Conservation (phyloP, 2,888 invertebrate species). For the Synergus laeviventris region DNA sequence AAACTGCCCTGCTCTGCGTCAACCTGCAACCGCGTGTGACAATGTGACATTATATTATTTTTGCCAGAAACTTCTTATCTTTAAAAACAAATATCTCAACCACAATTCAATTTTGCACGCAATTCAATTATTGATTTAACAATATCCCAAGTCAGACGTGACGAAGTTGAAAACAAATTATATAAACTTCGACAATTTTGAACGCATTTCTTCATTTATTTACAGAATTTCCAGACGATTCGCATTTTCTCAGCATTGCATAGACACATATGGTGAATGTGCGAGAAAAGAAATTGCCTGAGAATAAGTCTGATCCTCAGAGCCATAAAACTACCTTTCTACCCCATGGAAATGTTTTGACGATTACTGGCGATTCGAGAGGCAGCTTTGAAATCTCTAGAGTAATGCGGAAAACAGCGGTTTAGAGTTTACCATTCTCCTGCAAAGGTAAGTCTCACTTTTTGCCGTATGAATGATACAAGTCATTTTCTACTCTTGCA, state of each 20-base stretch:
- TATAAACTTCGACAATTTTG: too few species aligned
- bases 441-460: constrained; percentile 19
- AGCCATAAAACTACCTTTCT: constrained; percentile 20
- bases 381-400: not conserved
- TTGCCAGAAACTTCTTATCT: not conserved
- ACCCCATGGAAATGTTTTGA: not conserved
- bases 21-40: not conserved
- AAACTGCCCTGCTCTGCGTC: constrained; percentile 50
- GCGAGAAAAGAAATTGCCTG: not conserved
- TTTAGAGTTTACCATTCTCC: constrained; percentile 33
- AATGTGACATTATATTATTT: not conserved
- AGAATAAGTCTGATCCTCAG: not conserved
- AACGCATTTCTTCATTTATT: too few species aligned
- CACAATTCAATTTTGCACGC: too few species aligned
- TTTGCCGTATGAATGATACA: constrained; percentile 12
- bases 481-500: constrained; percentile 29
- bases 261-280: not conserved
- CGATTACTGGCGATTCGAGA: not conserved
- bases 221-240: not conserved
- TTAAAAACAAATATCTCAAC: not conserved
- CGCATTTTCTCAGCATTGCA: not conserved
- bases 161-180: too few species aligned
- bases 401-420: constrained; percentile 35
- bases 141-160: too few species aligned
- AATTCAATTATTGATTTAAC: too few species aligned